Percentiles rank a stretch among this genome's conserved stretches.
Evolutionary conservation across 2,888 invertebrate genomes (phyloP).

Genomic region (Branchellion lobata): DNA sequence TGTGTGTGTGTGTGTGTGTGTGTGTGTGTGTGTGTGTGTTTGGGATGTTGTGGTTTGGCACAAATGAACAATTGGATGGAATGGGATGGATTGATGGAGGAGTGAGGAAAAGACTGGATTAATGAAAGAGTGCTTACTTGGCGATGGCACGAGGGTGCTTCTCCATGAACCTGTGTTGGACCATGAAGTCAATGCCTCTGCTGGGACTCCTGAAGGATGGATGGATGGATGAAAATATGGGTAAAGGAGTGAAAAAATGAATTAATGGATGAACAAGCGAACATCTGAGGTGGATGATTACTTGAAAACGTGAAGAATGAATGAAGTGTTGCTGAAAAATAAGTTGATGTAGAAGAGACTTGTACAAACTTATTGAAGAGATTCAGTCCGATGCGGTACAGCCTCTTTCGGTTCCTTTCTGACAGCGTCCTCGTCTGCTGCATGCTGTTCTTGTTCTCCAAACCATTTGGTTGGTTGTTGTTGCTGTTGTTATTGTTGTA

Average conservation of each 20-base stretch:
- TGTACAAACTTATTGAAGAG: neutral
- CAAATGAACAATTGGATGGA: neutral
- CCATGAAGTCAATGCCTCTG: slow-evolving; percentile 88
- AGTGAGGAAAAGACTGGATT: neutral
- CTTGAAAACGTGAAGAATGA: too few species aligned
- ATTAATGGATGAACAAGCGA: too few species aligned
- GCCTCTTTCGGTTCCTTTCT: neutral
- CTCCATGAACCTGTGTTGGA: slow-evolving; percentile 88
- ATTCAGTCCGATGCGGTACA: neutral
- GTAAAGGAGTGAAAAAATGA: too few species aligned
- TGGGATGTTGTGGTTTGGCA: neutral
- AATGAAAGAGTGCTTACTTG: neutral
- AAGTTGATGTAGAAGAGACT: too few species aligned
- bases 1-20: too few species aligned
- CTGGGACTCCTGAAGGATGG: slow-evolving; percentile 76
- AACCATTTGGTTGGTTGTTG: slow-evolving; percentile 12
- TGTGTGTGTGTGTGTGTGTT: neutral
- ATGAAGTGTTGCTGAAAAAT: too few species aligned
- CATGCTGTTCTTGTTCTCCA: neutral
- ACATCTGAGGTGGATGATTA: too few species aligned
- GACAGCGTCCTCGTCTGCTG: neutral
- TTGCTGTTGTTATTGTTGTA: neutral
- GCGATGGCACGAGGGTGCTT: slow-evolving; percentile 91
- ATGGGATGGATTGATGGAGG: neutral
- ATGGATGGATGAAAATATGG: too few species aligned